Evolutionary conservation across 2,888 invertebrate species (phyloP), one percentile per base, ranked within the genome.

Genomic region (Eupithecia dodoneata): DNA sequence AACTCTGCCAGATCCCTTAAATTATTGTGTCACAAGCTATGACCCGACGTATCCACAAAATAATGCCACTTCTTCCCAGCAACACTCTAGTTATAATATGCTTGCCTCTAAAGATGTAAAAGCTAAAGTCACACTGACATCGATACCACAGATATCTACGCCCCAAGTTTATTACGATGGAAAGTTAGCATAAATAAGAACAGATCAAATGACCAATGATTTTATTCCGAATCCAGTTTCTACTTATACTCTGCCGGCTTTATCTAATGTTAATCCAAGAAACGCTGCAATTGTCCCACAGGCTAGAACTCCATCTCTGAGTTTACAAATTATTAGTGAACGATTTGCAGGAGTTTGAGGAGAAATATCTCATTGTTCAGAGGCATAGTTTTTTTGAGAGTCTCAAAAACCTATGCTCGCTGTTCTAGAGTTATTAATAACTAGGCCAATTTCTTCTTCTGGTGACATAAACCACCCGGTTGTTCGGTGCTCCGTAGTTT

Each of bases 21-120:
- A 45, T 13, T 70, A 70, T 49, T 70, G 70, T 69, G 45, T 69
- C 47, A 45, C 69, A 45, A 69, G 69, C n/a, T 69, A 69, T 69
- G 69, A 47, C n/a, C 10, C 69, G n/a, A 69, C 9, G 18, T 18
- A 18, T 59, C 6, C 18, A 18, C 59, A 59, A 18, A 59, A 18
- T 15, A 10, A n/a, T 13, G 13, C 66, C 30, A 18, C 63, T 12
- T 15, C 15, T 2, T 59, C 59, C 3, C 18, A 18, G 12, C 30
- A 63, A 63, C 12, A 30, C 6, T 55, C 55, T 55, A n/a, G n/a
- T 55, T 55, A 55, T 55, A n/a, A 52, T 52, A 52, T 52, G 18
- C 18, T 9, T n/a, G 55, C 9, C 18, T 3, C 59, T 59, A 59
- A 63, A 63, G 12, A 63, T 7, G 63, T 63, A 63, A 63, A 30